These are phyloP conservation scores for Glyptemys insculpta DNA, from an alignment of 2,797 vertebrate species.

Conservation along the genomic window DNA sequence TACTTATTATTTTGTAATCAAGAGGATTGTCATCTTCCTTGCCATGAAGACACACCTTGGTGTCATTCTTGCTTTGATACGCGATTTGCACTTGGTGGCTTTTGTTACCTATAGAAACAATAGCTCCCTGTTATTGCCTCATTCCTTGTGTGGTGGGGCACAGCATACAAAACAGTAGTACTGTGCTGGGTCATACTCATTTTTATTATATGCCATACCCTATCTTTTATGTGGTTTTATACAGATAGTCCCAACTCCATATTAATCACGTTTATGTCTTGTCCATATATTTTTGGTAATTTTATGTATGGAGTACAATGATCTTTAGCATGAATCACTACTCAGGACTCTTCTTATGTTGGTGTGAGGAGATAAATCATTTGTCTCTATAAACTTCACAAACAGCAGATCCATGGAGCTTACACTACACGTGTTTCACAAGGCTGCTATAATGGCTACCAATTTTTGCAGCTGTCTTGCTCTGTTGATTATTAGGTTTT, in stretches of 20 bases:
- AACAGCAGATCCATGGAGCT: rapidly evolving
- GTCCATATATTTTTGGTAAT: not conserved
- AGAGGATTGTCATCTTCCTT: not conserved
- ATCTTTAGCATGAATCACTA: not conserved
- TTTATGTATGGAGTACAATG: not conserved
- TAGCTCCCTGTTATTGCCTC: not conserved
- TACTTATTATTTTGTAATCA: rapidly evolving
- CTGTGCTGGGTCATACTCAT: not conserved
- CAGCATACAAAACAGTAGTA: not conserved
- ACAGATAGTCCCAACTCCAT: not conserved
- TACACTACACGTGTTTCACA: not conserved
- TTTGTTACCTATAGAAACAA: not conserved
- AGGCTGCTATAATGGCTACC: not conserved
- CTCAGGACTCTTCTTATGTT: rapidly evolving
- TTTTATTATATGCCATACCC: not conserved
- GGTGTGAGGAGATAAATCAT: not conserved
- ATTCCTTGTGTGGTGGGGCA: not conserved
- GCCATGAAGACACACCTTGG: not conserved
- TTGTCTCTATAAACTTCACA: not conserved
- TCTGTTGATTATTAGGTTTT: not conserved
- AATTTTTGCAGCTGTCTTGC: not conserved
- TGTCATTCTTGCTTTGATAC: not conserved
- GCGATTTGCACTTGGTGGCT: not conserved
- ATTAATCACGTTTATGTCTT: not conserved
- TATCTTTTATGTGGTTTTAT: rapidly evolving